These are phyloP conservation scores for Celastrina argiolus DNA, from an alignment of 2,888 invertebrate genomes.

Conservation along the genomic window DNA sequence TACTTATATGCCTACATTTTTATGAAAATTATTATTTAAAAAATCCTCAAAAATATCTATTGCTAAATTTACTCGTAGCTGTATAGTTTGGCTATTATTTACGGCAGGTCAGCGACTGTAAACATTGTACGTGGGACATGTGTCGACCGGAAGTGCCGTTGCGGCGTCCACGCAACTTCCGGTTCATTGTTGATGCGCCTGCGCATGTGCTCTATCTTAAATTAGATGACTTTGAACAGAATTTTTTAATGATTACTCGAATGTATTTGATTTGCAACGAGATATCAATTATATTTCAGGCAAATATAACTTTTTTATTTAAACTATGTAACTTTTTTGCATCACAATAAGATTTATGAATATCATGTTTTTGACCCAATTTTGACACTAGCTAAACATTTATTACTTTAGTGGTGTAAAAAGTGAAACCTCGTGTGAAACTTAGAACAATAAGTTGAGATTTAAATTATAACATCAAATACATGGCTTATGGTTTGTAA, in stretches of 20 bases:
- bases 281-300: too few species aligned
- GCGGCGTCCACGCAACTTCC: constrained; percentile 58
- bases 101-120: constrained; percentile 13
- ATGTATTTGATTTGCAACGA: not conserved
- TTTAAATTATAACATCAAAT: not conserved
- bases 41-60: too few species aligned
- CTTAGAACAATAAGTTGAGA: not conserved
- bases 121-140: constrained; percentile 22
- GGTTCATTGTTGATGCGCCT: constrained; percentile 56
- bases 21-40: not conserved
- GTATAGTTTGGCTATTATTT: constrained; percentile 5
- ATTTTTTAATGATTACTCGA: not conserved
- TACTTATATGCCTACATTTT: not conserved
- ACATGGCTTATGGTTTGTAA: constrained; percentile 36
- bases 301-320: too few species aligned
- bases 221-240: constrained; percentile 27
- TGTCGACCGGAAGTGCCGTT: constrained; percentile 51
- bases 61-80: too few species aligned
- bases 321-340: too few species aligned
- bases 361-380: too few species aligned
- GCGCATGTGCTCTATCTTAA: constrained; percentile 33
- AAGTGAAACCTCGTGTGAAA: constrained; percentile 1
- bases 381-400: not conserved
- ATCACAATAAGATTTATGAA: too few species aligned
- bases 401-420: not conserved